These are phyloP conservation scores for Polylopha cassiicola DNA, from an alignment of 2,888 invertebrate species.

Conservation along the genomic window DNA sequence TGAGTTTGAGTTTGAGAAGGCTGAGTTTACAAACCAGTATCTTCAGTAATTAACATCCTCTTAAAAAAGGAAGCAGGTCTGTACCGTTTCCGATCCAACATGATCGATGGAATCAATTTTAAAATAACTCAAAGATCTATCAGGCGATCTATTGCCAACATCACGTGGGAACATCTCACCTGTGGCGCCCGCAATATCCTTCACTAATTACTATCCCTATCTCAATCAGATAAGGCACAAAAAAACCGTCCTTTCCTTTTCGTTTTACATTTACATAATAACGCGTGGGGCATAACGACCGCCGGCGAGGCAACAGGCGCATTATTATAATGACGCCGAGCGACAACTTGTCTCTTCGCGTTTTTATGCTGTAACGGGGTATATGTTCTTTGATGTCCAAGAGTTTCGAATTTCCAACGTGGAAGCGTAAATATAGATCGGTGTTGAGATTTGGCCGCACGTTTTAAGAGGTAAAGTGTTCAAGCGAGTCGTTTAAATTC, in stretches of 20 bases:
- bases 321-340: constrained; percentile 58
- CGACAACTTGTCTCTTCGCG: constrained; percentile 44
- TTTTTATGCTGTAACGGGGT: constrained; percentile 32
- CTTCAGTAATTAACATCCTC: no score
- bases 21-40: no score
- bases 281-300: constrained; percentile 68
- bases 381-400: constrained; percentile 31
- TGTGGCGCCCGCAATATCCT: constrained; percentile 49
- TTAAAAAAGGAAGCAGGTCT: no score
- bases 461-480: no score
- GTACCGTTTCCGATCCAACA: no score
- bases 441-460: constrained; percentile 5
- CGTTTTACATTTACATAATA: constrained; percentile 72
- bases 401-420: constrained; percentile 25
- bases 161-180: constrained; percentile 63
- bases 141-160: no score
- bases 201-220: constrained; percentile 68
- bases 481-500: constrained; percentile 4
- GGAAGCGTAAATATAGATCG: constrained; percentile 15
- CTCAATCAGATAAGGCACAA: constrained; percentile 63
- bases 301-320: constrained; percentile 52
- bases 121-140: no score
- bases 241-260: constrained; percentile 64
- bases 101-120: not conserved
- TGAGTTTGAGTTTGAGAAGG: no score